Evolutionary conservation across 2,113 vertebrate genomes (phyloP).

Genomic region (Buteo buteo): DNA sequence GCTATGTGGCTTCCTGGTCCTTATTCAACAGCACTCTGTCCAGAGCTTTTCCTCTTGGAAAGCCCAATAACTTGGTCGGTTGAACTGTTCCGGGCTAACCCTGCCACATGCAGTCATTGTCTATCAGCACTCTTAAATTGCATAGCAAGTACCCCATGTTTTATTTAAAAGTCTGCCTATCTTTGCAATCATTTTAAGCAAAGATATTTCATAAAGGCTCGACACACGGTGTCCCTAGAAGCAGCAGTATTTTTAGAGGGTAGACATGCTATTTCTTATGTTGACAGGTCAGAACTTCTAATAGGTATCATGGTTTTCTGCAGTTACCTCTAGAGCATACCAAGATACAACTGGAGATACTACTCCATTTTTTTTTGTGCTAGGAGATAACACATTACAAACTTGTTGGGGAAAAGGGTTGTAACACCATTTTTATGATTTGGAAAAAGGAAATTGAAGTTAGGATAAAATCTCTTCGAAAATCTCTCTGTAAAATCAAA

Average conservation of each 20-base stretch:
- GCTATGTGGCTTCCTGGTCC: not conserved
- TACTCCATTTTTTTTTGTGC: not conserved
- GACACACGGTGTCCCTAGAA: not conserved
- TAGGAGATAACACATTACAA: not conserved
- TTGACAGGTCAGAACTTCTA: not conserved
- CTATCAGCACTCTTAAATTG: not conserved
- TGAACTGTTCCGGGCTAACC: not conserved
- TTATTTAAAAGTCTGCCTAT: not conserved
- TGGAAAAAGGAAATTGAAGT: not conserved
- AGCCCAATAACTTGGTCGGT: accelerated
- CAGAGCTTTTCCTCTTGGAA: not conserved
- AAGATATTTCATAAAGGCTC: not conserved
- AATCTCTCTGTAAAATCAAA: not conserved
- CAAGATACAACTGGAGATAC: not conserved
- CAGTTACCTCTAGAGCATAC: not conserved
- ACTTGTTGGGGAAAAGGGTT: not conserved
- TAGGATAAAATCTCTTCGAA: not conserved
- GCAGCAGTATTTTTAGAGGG: not conserved
- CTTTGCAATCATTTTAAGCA: not conserved
- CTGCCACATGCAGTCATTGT: not conserved
- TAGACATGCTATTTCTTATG: not conserved
- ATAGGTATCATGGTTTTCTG: not conserved
- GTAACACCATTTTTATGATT: not conserved
- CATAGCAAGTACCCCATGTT: not conserved
- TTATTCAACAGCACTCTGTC: not conserved